A percentile compares a stretch with the other conserved stretches of the same genome.
Conservation (phyloP, 1,140 invertebrate species). For the Periplaneta americana region DNA sequence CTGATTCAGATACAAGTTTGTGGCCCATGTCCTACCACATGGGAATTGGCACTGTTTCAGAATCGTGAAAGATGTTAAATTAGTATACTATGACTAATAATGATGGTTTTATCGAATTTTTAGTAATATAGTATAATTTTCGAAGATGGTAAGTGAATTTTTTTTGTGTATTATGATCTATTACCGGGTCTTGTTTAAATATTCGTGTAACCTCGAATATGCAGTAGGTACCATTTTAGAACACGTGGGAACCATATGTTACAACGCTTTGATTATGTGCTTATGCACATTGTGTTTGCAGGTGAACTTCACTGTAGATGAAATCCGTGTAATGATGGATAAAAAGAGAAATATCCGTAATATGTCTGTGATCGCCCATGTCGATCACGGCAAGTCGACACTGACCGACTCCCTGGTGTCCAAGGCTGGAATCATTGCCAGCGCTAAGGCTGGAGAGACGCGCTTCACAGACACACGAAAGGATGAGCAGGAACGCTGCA, state of each 20-base stretch:
- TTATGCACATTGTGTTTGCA: conserved; percentile 41
- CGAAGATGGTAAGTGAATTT: too few relatives aligned
- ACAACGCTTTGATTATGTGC: neutral
- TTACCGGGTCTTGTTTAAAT: neutral
- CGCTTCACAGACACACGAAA: conserved; percentile 99
- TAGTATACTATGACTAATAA: too few relatives aligned
- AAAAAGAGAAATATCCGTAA: conserved; percentile 99
- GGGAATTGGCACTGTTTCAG: neutral
- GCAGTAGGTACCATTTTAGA: neutral
- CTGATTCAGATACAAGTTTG: too few relatives aligned
- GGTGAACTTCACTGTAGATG: conserved; percentile 99
- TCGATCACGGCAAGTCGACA: conserved; percentile 99
- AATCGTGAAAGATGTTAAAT: too few relatives aligned
- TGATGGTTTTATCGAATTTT: too few relatives aligned
- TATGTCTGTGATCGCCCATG: conserved; percentile 99
- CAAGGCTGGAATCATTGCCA: conserved; percentile 99
- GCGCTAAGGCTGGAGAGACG: conserved; percentile 96
- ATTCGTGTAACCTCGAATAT: conserved; percentile 36
- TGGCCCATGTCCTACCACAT: neutral
- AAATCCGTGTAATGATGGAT: conserved; percentile 99
- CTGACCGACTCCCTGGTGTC: conserved; percentile 98
- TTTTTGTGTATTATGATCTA: neutral
- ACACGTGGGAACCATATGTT: neutral
- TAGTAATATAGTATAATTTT: too few relatives aligned
- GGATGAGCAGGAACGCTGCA: conserved; percentile 99